Base-by-base conservation (phyloP, 1,140 invertebrate genomes). In the Scaptomyza montana region DNA sequence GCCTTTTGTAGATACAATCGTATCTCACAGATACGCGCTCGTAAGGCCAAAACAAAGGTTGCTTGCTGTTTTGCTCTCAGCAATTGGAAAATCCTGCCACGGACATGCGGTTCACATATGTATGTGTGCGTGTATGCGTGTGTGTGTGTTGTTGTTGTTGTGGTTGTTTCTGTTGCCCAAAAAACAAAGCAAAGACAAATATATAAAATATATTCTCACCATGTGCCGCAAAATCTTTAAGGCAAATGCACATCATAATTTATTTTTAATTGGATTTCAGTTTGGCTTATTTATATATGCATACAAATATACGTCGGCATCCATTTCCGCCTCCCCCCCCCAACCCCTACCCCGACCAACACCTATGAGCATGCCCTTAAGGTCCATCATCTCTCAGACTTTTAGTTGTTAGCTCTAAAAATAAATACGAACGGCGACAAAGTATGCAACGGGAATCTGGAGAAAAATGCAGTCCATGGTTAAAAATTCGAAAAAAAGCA, bases 181-280 rank as follows among this genome's bases (percentile, higher is more conserved):
- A 21, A 49, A 41, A 21, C 25, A 25, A 2, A 57, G 8, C 0
- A 16, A 3, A 41, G n/a, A 57, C 43, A 45, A 28, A 21, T 45
- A 3, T 30, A 6, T 16, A 39, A 47, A 41, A 65, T 19, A 51
- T 30, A 33, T 57, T 71, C 62, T 57, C 69, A 66, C 28, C 63
- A 72, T 62, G 41, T 72, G 68, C 62, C 62, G 41, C 51, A 78
- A 78, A 67, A 66, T 68, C 69, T 73, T 77, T n/a, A 46, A 25
- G 33, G 49, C 61, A 80, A 71, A 77, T 59, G 63, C 76, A 77
- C 53, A 87, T 78, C 82, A 87, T 87, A 87, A 87, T 87, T 87
- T 87, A 87, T 81, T 81, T 87, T 79, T 79, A 87, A 87, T 87
- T 87, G 78, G 72, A 41, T 87, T 71, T 76, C 55, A 57, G 46